These are phyloP conservation scores for Dynastes hyllus DNA, from an alignment of 2,888 invertebrate genomes.

Conservation along the genomic window DNA sequence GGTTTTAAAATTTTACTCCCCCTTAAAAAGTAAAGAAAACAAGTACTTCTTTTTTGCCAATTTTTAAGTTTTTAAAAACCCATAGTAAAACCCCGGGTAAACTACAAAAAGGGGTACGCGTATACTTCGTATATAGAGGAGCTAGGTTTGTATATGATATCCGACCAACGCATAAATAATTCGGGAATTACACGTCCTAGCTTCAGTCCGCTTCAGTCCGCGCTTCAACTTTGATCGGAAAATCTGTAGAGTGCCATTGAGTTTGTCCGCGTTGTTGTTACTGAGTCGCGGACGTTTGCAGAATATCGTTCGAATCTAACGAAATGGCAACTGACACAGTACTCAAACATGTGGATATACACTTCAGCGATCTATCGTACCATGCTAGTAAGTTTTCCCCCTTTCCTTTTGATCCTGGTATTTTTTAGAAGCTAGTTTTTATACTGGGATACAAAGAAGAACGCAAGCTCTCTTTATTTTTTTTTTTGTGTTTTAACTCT, in stretches of 20 bases:
- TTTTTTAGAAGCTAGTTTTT: neutral
- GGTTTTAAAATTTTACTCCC: no score
- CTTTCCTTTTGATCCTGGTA: neutral
- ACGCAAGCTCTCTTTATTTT: no score
- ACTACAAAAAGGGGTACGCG: no score
- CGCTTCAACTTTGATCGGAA: neutral
- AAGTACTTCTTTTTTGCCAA: no score
- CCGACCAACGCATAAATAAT: neutral
- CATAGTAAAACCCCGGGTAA: no score
- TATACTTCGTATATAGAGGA: no score
- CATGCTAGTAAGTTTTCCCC: constrained; percentile 23
- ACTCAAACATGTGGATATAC: constrained; percentile 35
- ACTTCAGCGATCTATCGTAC: constrained; percentile 22
- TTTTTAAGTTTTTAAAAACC: no score
- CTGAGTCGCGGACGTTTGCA: no score
- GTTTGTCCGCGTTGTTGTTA: no score
- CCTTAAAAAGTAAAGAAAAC: no score
- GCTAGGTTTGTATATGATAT: neutral
- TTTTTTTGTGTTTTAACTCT: no score
- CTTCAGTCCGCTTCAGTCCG: constrained; percentile 10
- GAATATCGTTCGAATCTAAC: neutral
- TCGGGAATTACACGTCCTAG: neutral
- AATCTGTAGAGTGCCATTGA: neutral
- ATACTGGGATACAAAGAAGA: no score
- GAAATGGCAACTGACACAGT: neutral